phyloP scores from a whole-genome alignment of 1,140 invertebrate species.

The Hylaeus volcanicus region DNA sequence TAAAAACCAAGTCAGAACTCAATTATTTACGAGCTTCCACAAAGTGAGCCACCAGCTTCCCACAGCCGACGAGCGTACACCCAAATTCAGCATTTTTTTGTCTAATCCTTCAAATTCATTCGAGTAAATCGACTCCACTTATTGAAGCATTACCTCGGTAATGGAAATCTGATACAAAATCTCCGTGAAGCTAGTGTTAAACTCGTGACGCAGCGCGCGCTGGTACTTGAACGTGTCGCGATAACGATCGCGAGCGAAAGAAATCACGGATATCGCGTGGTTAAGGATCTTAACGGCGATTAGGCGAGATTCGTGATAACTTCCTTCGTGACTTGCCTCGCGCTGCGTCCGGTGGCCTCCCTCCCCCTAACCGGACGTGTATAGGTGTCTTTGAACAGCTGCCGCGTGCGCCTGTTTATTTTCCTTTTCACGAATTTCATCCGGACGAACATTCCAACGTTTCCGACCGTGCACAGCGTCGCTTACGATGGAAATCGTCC shows the following conservation, averaged over 20 bases:
- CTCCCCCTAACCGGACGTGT: not conserved
- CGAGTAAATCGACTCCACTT: too few species aligned
- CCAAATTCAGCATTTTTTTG: too few species aligned
- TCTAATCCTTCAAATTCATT: too few species aligned
- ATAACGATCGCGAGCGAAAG: constrained; percentile 61
- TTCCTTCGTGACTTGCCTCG: constrained; percentile 51
- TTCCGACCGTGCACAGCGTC: not conserved
- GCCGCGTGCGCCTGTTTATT: constrained; percentile 27
- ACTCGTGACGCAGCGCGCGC: constrained; percentile 22
- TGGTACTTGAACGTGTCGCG: constrained; percentile 51
- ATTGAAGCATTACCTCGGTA: too few species aligned
- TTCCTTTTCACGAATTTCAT: constrained; percentile 35
- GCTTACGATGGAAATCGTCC: not conserved
- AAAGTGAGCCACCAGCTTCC: too few species aligned
- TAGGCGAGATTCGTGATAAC: constrained; percentile 62
- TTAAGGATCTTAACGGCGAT: constrained; percentile 59
- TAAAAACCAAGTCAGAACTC: too few species aligned
- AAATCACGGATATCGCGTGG: constrained; percentile 61
- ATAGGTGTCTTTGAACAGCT: constrained; percentile 41
- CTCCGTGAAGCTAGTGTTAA: constrained; percentile 1
- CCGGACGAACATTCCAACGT: not conserved
- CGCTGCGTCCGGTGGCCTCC: not conserved
- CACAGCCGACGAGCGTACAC: too few species aligned
- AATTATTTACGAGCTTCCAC: too few species aligned
- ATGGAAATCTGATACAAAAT: too few species aligned